These are phyloP conservation scores for Hecatera dysodea DNA, from an alignment of 2,888 invertebrate species.

Conservation along the genomic window DNA sequence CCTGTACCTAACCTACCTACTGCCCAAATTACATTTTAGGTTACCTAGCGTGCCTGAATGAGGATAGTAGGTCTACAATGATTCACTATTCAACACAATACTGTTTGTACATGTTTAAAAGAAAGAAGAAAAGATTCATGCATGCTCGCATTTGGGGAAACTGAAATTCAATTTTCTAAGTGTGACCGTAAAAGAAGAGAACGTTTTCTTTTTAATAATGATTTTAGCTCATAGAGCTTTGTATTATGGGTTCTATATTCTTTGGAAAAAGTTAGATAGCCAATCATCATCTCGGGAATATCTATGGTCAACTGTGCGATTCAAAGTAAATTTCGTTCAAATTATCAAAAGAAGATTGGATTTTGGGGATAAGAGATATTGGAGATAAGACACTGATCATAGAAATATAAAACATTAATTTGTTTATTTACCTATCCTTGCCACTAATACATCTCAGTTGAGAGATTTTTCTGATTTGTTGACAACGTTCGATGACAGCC, in stretches of 20 bases:
- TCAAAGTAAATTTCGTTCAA: no score
- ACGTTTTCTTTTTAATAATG: no score
- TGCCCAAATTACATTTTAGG: constrained; percentile 45
- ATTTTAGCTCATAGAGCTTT: not conserved
- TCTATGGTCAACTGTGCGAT: no score
- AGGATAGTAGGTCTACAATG: constrained; percentile 35
- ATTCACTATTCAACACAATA: constrained; percentile 29
- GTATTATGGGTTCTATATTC: not conserved
- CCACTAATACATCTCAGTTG: no score
- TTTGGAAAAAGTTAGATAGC: not conserved
- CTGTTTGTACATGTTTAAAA: constrained; percentile 28
- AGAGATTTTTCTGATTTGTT: no score
- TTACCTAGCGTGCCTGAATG: constrained; percentile 30
- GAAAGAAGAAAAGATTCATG: constrained; percentile 9
- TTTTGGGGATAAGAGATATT: no score
- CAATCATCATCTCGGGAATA: no score
- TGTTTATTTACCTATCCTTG: no score
- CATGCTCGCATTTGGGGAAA: constrained; percentile 16
- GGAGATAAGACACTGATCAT: no score
- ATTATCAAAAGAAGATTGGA: no score
- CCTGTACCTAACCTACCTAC: constrained; percentile 37
- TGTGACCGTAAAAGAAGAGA: not conserved
- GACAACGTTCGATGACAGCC: no score
- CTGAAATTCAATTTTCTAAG: constrained; percentile 11
- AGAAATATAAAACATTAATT: no score